Evolutionary conservation across 2,113 vertebrate genomes (phyloP), one percentile per base, ranked within the genome.

Genomic region (Chloebia gouldiae): DNA sequence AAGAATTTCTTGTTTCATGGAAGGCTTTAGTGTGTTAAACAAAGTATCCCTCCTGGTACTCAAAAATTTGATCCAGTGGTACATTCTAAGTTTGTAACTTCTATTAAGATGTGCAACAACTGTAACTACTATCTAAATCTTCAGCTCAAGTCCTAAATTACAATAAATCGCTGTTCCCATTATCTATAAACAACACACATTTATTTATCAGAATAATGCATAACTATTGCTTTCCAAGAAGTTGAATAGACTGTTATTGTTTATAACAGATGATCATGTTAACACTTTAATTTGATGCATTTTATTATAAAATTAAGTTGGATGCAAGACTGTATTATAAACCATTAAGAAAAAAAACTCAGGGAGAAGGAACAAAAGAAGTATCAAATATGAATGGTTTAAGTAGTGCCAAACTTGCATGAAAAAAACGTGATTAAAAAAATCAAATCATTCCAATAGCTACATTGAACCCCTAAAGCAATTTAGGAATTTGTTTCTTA

Each of bases 401-500:
- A 92, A 94, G 76, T 59, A 80, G 60, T 88, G 96, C 77, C 92
- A 86, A 97, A 97, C 80, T 95, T 91, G 75, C 87, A 94, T 70
- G 72, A 87, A 93, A 95, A 85, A 97, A 90, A 87, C 19, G 57
- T 49, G 84, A 97, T 97, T 97, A 92, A 95, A 97, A 97, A 97
- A 97, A 94, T 94, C 94, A 98, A 98, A 97, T 97, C 85, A 94
- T 97, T 98, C 94, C 87, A 97, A 96, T 97, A 95, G 93, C 97
- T 96, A 94, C 96, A 92, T 65, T 89, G 96, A 98, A 97, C 97
- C 97, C 97, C 97, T 98, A 96, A 97, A 98, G 98, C 98, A 98
- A 98, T 97, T 96, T 95, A 97, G 97, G 98, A 98, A 98, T 98
- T 98, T 98, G 97, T 96, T 98, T 98, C 98, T 98, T 96, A 96